phyloP scores from a whole-genome alignment of 2,888 invertebrate species.

The Bellardia bayeri region DNA sequence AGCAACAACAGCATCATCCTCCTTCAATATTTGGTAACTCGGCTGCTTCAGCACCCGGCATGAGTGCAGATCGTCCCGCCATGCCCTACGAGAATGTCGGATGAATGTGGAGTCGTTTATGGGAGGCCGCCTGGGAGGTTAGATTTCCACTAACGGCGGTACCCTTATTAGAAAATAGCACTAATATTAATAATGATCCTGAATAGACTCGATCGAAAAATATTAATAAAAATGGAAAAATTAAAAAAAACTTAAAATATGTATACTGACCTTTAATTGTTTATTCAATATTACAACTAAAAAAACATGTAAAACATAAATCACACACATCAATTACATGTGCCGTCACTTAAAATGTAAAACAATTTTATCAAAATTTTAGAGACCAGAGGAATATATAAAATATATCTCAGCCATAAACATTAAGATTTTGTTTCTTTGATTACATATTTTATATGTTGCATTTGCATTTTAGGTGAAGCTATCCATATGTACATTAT shows the following conservation, averaged over 20 bases:
- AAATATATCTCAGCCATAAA: background rate
- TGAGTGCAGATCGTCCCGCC: constrained; percentile 81
- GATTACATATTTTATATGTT: too few relatives aligned
- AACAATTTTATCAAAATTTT: background rate
- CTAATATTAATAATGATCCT: constrained; percentile 43
- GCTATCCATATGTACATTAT: background rate
- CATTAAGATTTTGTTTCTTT: too few relatives aligned
- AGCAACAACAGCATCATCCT: constrained; percentile 81
- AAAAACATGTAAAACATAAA: constrained; percentile 45
- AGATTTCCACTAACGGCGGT: constrained; percentile 79
- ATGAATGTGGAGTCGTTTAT: constrained; percentile 82
- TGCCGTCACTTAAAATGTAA: background rate
- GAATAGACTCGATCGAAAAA: constrained; percentile 53
- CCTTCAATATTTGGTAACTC: constrained; percentile 80
- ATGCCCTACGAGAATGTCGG: constrained; percentile 83
- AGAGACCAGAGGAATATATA: background rate
- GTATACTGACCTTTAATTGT: constrained; percentile 48
- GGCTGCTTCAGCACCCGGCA: constrained; percentile 77
- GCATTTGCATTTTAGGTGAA: constrained; percentile 10
- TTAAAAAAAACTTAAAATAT: constrained; percentile 35
- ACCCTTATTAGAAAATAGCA: constrained; percentile 64
- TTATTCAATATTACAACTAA: constrained; percentile 41
- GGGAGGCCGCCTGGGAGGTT: constrained; percentile 82
- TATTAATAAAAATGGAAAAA: constrained; percentile 14
- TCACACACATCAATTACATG: constrained; percentile 15